Evolutionary conservation across 2,797 vertebrate genomes (phyloP).

Genomic region (Macropodus opercularis): DNA sequence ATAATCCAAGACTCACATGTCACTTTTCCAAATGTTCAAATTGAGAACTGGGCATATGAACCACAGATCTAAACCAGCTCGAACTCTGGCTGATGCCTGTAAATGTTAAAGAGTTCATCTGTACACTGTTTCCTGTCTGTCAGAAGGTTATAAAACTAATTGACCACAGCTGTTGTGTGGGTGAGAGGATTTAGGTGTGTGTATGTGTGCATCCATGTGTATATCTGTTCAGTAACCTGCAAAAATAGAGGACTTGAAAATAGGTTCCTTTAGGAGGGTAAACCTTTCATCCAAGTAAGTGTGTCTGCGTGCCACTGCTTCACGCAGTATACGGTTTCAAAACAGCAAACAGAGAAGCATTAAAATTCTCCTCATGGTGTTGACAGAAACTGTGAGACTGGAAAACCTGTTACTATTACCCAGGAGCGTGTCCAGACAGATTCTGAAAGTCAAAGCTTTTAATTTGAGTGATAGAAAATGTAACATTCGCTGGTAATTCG

Average conservation of each 20-base stretch:
- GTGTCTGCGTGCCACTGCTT: background rate
- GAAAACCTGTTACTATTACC: background rate
- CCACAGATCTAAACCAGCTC: background rate
- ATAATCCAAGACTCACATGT: constrained; percentile 6
- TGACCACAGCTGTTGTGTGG: constrained; percentile 64
- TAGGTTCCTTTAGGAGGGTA: constrained; percentile 13
- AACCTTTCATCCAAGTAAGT: background rate
- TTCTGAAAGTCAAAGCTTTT: background rate
- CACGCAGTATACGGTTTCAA: constrained; percentile 17
- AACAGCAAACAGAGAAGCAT: background rate
- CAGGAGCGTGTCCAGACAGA: background rate
- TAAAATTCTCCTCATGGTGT: constrained; percentile 9
- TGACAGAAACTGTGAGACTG: constrained; percentile 6
- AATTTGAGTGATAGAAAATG: background rate
- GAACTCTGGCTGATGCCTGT: background rate
- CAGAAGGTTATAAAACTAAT: constrained; percentile 67
- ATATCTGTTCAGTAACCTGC: constrained; percentile 23
- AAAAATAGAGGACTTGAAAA: constrained; percentile 28
- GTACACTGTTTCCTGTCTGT: constrained; percentile 63
- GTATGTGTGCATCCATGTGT: constrained; percentile 13
- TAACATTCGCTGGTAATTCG: background rate
- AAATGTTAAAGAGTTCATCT: constrained; percentile 34
- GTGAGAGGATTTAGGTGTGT: constrained; percentile 24
- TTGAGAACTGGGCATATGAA: background rate
- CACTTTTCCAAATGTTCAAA: background rate